These are phyloP conservation scores for Drosophila willistoni DNA, from an alignment of 1,140 invertebrate genomes.

Conservation along the genomic window DNA sequence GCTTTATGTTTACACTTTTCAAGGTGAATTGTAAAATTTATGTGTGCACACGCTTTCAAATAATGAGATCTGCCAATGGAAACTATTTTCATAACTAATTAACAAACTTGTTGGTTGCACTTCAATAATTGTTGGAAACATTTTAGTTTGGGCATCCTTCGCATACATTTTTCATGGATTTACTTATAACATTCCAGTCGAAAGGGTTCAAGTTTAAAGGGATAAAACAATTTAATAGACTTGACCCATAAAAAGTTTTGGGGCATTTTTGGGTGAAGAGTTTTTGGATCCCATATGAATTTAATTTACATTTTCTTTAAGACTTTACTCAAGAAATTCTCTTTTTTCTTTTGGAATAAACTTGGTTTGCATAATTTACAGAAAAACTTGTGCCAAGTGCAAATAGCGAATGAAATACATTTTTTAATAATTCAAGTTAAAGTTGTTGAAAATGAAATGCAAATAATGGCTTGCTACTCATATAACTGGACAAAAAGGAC, in stretches of 20 bases:
- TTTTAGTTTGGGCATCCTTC: not conserved
- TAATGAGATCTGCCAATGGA: slow-evolving; percentile 38
- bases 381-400: not conserved
- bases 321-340: too few relatives aligned
- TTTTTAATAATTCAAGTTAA: not conserved
- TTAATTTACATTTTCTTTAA: not conserved
- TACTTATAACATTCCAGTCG: too few relatives aligned
- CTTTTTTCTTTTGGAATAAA: not conserved
- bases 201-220: slow-evolving; percentile 36
- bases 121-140: slow-evolving; percentile 29
- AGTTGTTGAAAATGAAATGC: not conserved
- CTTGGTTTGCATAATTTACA: slow-evolving; percentile 5
- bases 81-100: slow-evolving; percentile 58
- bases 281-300: slow-evolving; percentile 29
- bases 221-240: not conserved
- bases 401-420: not conserved
- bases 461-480: not conserved
- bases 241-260: slow-evolving; percentile 39
- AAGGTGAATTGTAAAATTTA: slow-evolving; percentile 61
- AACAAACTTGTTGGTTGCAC: slow-evolving; percentile 66
- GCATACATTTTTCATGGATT: not conserved
- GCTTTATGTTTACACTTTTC: slow-evolving; percentile 51
- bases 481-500: too few relatives aligned
- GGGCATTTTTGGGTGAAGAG: slow-evolving; percentile 58
- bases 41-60: slow-evolving; percentile 49